Conservation (phyloP, 2,888 invertebrate species). For the Dryobota labecula region DNA sequence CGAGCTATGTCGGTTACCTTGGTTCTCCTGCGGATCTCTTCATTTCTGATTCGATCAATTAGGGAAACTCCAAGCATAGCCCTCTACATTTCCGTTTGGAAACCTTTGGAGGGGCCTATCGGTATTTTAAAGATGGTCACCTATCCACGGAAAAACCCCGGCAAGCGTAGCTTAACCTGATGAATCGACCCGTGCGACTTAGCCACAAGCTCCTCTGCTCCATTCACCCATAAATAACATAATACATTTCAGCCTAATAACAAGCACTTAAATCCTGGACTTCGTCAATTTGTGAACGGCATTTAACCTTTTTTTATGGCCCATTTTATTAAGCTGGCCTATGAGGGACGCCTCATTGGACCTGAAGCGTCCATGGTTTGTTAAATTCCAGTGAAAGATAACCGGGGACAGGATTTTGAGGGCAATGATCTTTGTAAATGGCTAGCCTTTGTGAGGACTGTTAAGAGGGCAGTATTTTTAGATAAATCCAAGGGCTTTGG, state of each 20-base stretch:
- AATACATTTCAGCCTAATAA: conserved; percentile 41
- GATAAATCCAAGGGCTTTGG: conserved; percentile 17
- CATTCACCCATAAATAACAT: conserved; percentile 30
- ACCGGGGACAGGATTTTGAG: conserved; percentile 30
- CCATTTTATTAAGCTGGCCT: conserved; percentile 65
- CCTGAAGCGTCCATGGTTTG: conserved; percentile 53
- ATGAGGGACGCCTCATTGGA: conserved; percentile 62
- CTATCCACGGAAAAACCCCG: too few relatives aligned
- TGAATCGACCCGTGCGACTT: too few relatives aligned
- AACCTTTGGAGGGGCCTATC: too few relatives aligned
- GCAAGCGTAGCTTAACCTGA: too few relatives aligned
- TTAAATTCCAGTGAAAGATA: conserved; percentile 61
- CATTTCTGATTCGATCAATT: too few relatives aligned
- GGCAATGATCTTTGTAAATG: conserved; percentile 48
- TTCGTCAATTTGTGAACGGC: conserved; percentile 63
- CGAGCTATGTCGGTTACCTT: too few relatives aligned
- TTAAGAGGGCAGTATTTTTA: conserved; percentile 42
- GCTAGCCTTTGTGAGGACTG: conserved; percentile 25
- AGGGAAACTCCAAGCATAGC: too few relatives aligned
- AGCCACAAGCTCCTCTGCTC: too few relatives aligned
- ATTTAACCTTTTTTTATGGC: conserved; percentile 63
- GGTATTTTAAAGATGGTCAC: too few relatives aligned
- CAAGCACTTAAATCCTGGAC: conserved; percentile 52
- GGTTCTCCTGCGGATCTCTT: too few relatives aligned
- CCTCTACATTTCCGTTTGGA: too few relatives aligned